Conservation (phyloP, 1,140 invertebrate genomes). For the Portunus trituberculatus region DNA sequence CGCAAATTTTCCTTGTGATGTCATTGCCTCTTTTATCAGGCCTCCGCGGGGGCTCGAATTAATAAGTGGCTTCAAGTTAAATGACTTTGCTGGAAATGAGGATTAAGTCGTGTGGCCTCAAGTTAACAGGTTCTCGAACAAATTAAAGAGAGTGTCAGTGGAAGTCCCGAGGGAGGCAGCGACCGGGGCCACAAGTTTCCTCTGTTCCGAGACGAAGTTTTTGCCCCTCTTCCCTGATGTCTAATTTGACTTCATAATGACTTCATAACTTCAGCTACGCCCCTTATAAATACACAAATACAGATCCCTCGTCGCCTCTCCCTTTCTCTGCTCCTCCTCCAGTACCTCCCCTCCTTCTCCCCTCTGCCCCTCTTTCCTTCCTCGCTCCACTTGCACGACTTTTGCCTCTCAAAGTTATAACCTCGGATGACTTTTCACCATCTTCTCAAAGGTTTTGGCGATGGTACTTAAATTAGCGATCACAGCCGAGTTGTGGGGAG, state of each 20-base stretch:
- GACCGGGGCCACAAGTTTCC: slow-evolving; percentile 41
- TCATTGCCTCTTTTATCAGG: not conserved
- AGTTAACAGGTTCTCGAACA: slow-evolving; percentile 55
- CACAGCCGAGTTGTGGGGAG: not conserved
- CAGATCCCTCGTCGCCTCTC: slow-evolving; percentile 39
- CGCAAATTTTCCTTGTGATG: slow-evolving; percentile 5
- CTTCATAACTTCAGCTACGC: slow-evolving; percentile 66
- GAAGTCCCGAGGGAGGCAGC: not conserved
- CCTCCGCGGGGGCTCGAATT: not conserved
- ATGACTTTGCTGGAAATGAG: slow-evolving; percentile 18
- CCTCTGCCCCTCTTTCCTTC: not conserved
- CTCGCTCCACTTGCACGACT: slow-evolving; percentile 9
- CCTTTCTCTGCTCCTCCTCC: not conserved
- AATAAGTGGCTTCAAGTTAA: slow-evolving; percentile 23
- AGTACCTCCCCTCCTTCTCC: not conserved
- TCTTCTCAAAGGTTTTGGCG: not conserved
- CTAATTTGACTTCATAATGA: slow-evolving; percentile 75
- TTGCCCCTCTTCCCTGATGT: slow-evolving; percentile 39
- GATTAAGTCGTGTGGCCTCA: slow-evolving; percentile 16
- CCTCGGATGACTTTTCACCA: slow-evolving; percentile 10
- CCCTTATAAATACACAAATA: slow-evolving; percentile 67
- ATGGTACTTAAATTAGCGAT: slow-evolving; percentile 23
- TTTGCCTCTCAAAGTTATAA: not conserved
- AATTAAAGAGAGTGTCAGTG: slow-evolving; percentile 52
- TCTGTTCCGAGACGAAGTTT: slow-evolving; percentile 61